phyloP scores from a whole-genome alignment of 2,113 vertebrate genomes.

The Danionella cerebrum region DNA sequence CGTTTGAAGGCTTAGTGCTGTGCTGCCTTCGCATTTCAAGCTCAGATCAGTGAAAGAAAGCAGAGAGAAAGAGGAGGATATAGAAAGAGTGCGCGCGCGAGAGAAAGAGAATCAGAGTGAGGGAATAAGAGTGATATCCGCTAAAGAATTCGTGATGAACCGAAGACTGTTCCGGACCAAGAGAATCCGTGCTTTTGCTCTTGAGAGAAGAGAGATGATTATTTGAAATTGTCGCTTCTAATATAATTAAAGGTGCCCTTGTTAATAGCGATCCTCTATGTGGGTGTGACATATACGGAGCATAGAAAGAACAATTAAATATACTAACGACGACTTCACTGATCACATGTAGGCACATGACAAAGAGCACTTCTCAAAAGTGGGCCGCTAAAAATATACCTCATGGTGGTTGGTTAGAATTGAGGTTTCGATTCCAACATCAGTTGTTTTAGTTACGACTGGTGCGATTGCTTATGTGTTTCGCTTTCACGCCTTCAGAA shows the following conservation, averaged over 20 bases:
- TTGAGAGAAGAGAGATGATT: constrained; percentile 67
- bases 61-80: constrained; percentile 63
- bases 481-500: background rate
- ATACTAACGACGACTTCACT: constrained; percentile 42
- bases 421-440: too few species aligned
- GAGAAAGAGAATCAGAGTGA: constrained; percentile 28
- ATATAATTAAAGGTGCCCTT: constrained; percentile 53
- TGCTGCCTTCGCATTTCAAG: constrained; percentile 88
- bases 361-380: background rate
- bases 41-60: constrained; percentile 89
- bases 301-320: constrained; percentile 49
- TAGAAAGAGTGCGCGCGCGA: constrained; percentile 63
- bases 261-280: constrained; percentile 40
- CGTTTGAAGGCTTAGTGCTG: constrained; percentile 94
- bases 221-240: constrained; percentile 48
- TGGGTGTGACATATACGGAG: constrained; percentile 39
- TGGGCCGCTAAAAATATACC: background rate
- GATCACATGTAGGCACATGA: constrained; percentile 7
- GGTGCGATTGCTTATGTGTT: background rate
- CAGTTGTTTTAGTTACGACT: background rate
- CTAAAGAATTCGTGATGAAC: constrained; percentile 21
- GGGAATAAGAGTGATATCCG: constrained; percentile 19
- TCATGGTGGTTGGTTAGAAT: too few species aligned
- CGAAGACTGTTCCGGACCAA: constrained; percentile 1
- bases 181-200: constrained; percentile 68